These are phyloP conservation scores for Patella caerulea DNA, from an alignment of 2,888 invertebrate species.

Conservation along the genomic window DNA sequence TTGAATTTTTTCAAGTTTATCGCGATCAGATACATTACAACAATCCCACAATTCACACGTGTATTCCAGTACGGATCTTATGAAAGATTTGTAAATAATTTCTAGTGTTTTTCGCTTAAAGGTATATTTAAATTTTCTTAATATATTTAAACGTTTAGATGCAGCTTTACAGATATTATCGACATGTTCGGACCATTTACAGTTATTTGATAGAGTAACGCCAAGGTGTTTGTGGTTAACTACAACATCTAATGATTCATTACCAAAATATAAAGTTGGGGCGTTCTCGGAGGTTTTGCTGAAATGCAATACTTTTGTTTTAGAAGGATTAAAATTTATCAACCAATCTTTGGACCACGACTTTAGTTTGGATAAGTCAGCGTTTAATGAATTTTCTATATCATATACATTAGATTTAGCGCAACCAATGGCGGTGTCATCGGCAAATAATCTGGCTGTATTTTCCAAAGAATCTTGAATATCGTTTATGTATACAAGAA, in stretches of 20 bases:
- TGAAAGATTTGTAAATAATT: slow-evolving; percentile 24
- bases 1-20: no score
- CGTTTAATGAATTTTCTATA: slow-evolving; percentile 19
- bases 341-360: slow-evolving; percentile 19
- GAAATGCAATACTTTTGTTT: slow-evolving; percentile 21
- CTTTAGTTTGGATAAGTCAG: slow-evolving; percentile 10
- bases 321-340: slow-evolving; percentile 20
- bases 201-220: slow-evolving; percentile 22
- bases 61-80: not conserved
- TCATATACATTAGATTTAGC: slow-evolving; percentile 1
- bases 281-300: not conserved
- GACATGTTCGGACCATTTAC: slow-evolving; percentile 18
- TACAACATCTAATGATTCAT: slow-evolving; percentile 12
- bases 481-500: slow-evolving; percentile 30
- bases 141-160: slow-evolving; percentile 20
- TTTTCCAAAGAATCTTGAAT: slow-evolving; percentile 12
- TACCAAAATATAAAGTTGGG: slow-evolving; percentile 12
- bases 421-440: slow-evolving; percentile 20
- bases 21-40: no score
- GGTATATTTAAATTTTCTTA: slow-evolving; percentile 22
- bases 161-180: slow-evolving; percentile 16
- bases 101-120: slow-evolving; percentile 14
- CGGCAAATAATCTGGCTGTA: slow-evolving; percentile 18
- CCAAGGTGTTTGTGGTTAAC: slow-evolving; percentile 24
- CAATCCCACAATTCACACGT: no score